phyloP scores from a whole-genome alignment of 2,888 invertebrate species.

The Heliconius erato region DNA sequence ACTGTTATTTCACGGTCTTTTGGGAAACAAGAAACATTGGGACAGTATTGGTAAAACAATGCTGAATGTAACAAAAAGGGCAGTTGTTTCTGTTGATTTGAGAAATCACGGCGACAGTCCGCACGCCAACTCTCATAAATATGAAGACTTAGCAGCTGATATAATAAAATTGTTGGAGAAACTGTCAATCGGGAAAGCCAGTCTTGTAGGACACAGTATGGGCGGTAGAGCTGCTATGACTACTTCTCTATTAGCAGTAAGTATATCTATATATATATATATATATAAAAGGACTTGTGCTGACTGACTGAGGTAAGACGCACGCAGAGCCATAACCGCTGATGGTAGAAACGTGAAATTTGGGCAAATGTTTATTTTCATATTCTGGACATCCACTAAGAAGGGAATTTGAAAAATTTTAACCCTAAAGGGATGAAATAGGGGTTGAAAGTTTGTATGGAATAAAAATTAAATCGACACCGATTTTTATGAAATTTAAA shows the following conservation, averaged over 20 bases:
- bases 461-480: too few species aligned
- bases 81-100: conserved; percentile 93
- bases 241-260: conserved; percentile 89
- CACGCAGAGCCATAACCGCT: too few species aligned
- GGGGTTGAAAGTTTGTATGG: too few species aligned
- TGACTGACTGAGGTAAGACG: too few species aligned
- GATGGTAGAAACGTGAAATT: too few species aligned
- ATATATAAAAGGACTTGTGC: too few species aligned
- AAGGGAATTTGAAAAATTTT: too few species aligned
- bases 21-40: conserved; percentile 96
- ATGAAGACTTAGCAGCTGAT: conserved; percentile 91
- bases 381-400: too few species aligned
- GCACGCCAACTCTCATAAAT: conserved; percentile 89
- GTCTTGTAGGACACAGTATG: conserved; percentile 95
- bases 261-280: too few species aligned
- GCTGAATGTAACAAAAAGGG: conserved; percentile 88
- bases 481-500: too few species aligned
- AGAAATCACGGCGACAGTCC: conserved; percentile 98
- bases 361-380: too few species aligned
- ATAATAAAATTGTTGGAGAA: conserved; percentile 87
- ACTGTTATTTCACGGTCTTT: conserved; percentile 91
- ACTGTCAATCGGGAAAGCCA: conserved; percentile 85
- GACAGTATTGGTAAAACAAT: conserved; percentile 91
- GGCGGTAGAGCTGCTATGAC: conserved; percentile 95
- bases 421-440: too few species aligned